phyloP scores from a whole-genome alignment of 2,888 invertebrate species.

The Chymomyza fuscimana region DNA sequence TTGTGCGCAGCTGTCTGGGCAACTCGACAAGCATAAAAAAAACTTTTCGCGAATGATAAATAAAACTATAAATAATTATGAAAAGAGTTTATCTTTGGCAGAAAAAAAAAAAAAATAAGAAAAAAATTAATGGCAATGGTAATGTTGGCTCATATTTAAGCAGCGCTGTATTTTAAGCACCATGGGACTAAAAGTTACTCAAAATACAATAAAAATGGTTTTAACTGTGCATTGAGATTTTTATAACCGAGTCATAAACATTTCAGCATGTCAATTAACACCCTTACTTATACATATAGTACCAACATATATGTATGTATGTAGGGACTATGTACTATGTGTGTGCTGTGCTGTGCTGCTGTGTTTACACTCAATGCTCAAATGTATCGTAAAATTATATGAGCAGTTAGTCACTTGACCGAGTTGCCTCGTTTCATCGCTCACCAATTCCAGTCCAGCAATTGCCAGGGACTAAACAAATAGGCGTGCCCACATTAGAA shows the following conservation, averaged over 20 bases:
- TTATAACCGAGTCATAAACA: conserved; percentile 36
- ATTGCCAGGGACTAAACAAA: neutral
- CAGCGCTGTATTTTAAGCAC: neutral
- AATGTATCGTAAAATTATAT: conserved; percentile 62
- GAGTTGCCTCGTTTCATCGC: neutral
- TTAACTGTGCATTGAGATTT: neutral
- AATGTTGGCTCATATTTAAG: neutral
- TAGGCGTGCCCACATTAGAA: conserved; percentile 1
- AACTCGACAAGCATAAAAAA: conserved; percentile 26
- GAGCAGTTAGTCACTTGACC: conserved; percentile 43
- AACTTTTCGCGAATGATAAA: conserved; percentile 41
- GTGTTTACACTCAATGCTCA: conserved; percentile 1
- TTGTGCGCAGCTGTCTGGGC: neutral
- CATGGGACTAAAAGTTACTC: neutral
- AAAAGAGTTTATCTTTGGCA: conserved; percentile 6
- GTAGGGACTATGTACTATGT: too few relatives aligned
- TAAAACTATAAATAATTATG: conserved; percentile 54
- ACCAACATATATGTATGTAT: neutral
- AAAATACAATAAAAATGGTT: neutral
- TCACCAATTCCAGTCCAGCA: neutral
- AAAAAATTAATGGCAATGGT: neutral
- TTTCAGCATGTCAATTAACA: conserved; percentile 35
- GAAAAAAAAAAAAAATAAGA: too few relatives aligned
- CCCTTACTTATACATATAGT: neutral
- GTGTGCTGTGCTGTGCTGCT: neutral